Base-by-base conservation (phyloP, 1,140 invertebrate species). In the Musca domestica region DNA sequence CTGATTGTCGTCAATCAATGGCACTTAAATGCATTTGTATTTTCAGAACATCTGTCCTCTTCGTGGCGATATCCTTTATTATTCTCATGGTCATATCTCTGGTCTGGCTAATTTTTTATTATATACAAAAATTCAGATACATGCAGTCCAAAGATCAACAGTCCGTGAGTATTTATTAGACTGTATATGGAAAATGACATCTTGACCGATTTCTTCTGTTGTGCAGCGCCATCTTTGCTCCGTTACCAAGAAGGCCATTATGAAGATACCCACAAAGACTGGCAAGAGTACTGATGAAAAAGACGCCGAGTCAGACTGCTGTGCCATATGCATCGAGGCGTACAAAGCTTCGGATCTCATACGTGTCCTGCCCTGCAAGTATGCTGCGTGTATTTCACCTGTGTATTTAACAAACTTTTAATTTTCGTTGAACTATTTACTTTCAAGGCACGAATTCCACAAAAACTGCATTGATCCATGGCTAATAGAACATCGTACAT, bases 401-500 rank as follows among this genome's bases (percentile, higher is more conserved):
- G n/a, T n/a, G n/a, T n/a, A n/a, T n/a, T n/a, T n/a, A n/a, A n/a
- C n/a, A n/a, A n/a, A n/a, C n/a, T n/a, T n/a, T n/a, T n/a, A n/a
- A n/a, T n/a, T n/a, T n/a, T n/a, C n/a, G n/a, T n/a, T n/a, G n/a
- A n/a, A n/a, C n/a, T n/a, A n/a, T 52, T 49, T 47, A 12, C 20
- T 51, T 65, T 64, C n/a, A 46, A 95, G 94, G 73, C 95, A 98
- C 83, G 89, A 94, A 75, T 97, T 96, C 83, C 95, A 97, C 83
- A 95, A 95, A 84, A 88, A 85, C 68, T 97, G 95, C 85, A 95
- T 98, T 67, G 95, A 98, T 85, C 93, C 94, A 3, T 98, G 95
- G 95, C 85, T 98, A 25, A 83, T 97, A 71, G 93, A 96, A 76
- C 93, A 96, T 80, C 85, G 94, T 69, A 95, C 93, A 20, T 96